Base-by-base conservation (phyloP, 2,888 invertebrate genomes). In the Rhamnusium bicolor region DNA sequence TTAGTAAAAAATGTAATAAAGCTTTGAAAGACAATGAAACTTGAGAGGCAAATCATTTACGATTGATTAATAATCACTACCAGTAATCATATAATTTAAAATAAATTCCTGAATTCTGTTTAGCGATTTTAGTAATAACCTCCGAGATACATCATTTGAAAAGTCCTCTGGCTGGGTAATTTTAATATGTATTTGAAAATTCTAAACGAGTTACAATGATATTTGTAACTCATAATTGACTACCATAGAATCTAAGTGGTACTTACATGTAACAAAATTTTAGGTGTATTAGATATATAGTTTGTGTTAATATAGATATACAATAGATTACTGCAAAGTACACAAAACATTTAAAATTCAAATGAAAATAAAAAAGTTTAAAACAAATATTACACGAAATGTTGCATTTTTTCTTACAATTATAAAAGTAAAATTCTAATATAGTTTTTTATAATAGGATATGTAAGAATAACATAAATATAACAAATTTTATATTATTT, bases 391-490 rank as follows among this genome's bases (percentile, higher is more conserved):
- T 32, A 58, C 32, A 18, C 10, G 32, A 32, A 65, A 65, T 53
- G 53, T 54, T 65, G 53, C 53, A 65, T 40, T 29, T 65, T 53
- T 63, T 46, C 27, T 63, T 29, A 54, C 12, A 18, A 12, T 32
- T 24, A 53, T 32, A 32, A 63, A 65, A 32, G 65, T 58, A 53
- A 24, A 27, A 51, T 24, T 21, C 27, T 16, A 47, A 58, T 14
- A 14, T 49, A 32, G 18, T 27, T 51, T 49, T 53, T 53, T 53
- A 65, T 58, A 14, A 24, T 49, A 68, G 24, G 60, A 60, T 68
- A 68, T 68, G 56, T 60, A 60, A 29, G 54, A 60, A 68, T 58
- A 68, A 68, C 60, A 58, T 58, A 58, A 29, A 58, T 68, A 24
- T 68, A 68, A 68, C 47, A 56, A 63, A 63, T 53, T 19, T 12